phyloP scores from a whole-genome alignment of 1,140 invertebrate species.

The Euwallacea fornicatus region DNA sequence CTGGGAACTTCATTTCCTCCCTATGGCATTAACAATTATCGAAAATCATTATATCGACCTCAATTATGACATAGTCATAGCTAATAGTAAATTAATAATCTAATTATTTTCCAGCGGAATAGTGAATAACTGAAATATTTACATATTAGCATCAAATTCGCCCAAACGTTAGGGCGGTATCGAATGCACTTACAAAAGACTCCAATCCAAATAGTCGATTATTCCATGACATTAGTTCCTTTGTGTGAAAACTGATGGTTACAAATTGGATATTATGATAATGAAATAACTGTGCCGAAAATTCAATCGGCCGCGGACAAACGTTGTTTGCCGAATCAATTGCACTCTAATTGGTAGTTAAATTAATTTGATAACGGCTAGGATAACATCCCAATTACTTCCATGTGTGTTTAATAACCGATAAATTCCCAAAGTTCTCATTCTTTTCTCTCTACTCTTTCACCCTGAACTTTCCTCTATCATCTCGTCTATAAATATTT shows the following conservation, averaged over 20 bases:
- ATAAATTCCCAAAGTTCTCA: slow-evolving; percentile 1
- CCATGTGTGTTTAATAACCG: slow-evolving; percentile 26
- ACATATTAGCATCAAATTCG: too few species aligned
- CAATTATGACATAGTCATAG: too few species aligned
- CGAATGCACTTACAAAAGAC: slow-evolving; percentile 6
- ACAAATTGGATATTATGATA: slow-evolving; percentile 40
- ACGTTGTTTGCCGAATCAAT: slow-evolving; percentile 35
- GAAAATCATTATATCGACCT: too few species aligned
- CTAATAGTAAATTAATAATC: too few species aligned
- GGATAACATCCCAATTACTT: slow-evolving; percentile 29
- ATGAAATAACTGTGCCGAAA: slow-evolving; percentile 36
- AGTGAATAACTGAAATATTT: too few species aligned
- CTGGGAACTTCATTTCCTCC: too few species aligned
- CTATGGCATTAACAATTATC: too few species aligned
- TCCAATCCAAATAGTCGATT: slow-evolving; percentile 21
- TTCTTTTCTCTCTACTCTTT: not conserved
- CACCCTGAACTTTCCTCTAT: too few species aligned
- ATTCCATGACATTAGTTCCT: slow-evolving; percentile 32
- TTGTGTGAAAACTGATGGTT: slow-evolving; percentile 35
- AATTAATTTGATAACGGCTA: slow-evolving; percentile 36
- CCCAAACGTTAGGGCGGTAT: not conserved
- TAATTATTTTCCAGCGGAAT: too few species aligned
- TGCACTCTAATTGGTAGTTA: slow-evolving; percentile 34
- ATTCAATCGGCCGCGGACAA: slow-evolving; percentile 27
- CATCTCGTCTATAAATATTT: too few species aligned